A percentile compares a stretch with the other conserved stretches of the same genome.
These are phyloP conservation scores for Okapia johnstoni DNA, from an alignment of 2,113 vertebrate species.

Conservation along the genomic window DNA sequence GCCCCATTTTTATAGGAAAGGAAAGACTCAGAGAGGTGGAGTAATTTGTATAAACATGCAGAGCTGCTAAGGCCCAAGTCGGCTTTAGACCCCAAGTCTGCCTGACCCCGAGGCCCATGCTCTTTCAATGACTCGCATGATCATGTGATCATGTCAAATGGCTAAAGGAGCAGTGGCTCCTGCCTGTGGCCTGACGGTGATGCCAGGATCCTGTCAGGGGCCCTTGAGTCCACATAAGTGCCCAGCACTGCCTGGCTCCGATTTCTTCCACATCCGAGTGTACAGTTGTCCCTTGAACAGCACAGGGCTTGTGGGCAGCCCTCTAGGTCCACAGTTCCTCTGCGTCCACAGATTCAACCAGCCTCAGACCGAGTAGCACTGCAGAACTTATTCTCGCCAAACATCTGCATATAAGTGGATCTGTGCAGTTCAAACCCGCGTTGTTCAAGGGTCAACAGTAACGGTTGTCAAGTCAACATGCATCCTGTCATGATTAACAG, in stretches of 20 bases:
- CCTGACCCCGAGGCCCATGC: neutral
- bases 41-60: neutral
- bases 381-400: neutral
- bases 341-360: neutral
- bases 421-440: rapidly evolving
- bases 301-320: neutral
- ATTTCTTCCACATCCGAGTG: neutral
- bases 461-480: neutral
- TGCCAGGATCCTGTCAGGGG: too few relatives aligned
- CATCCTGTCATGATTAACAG: neutral
- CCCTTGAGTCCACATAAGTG: neutral
- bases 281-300: neutral
- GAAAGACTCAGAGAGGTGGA: neutral
- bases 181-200: neutral
- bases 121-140: too few relatives aligned
- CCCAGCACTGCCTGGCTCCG: neutral
- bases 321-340: neutral
- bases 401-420: neutral
- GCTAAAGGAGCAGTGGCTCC: neutral
- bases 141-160: neutral
- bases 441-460: neutral
- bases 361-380: neutral
- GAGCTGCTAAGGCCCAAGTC: neutral
- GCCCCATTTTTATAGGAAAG: neutral
- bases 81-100: neutral